Evolutionary conservation across 2,888 invertebrate genomes (phyloP).

Genomic region (Notodonta ziczac): DNA sequence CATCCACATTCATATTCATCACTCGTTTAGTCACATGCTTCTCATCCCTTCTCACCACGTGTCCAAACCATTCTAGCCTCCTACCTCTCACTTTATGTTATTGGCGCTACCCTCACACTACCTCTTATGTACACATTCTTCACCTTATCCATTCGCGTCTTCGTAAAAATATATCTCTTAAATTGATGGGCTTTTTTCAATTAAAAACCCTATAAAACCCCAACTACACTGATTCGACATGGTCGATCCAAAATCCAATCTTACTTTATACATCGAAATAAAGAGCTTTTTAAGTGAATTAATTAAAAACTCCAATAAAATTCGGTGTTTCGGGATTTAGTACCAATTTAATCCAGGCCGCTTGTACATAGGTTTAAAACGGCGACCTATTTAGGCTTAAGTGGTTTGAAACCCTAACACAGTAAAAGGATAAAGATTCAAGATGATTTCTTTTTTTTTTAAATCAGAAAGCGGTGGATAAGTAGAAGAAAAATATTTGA

Average conservation of each 20-base stretch:
- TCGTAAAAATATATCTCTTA: too few species aligned
- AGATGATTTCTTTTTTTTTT: neutral
- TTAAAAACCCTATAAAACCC: neutral
- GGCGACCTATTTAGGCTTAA: conserved; percentile 18
- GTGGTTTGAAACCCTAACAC: conserved; percentile 7
- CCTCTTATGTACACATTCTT: too few species aligned
- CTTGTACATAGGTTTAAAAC: conserved; percentile 14
- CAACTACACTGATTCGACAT: conserved; percentile 9
- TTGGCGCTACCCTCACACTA: too few species aligned
- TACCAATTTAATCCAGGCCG: conserved; percentile 21
- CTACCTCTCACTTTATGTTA: too few species aligned
- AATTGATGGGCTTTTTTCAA: neutral
- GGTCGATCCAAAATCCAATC: conserved; percentile 24
- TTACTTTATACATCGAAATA: conserved; percentile 26
- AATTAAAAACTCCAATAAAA: conserved; percentile 45
- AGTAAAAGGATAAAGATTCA: neutral
- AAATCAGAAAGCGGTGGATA: neutral
- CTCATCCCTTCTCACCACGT: too few species aligned
- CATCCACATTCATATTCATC: too few species aligned
- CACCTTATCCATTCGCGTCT: too few species aligned
- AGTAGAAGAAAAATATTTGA: neutral
- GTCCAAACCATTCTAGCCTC: too few species aligned
- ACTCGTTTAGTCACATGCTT: too few species aligned
- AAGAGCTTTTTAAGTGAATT: conserved; percentile 38
- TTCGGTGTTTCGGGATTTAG: conserved; percentile 26